Evolutionary conservation across 1,140 invertebrate species (phyloP), one percentile per base, ranked within the genome.

Genomic region (Diplogasteroides magnus): DNA sequence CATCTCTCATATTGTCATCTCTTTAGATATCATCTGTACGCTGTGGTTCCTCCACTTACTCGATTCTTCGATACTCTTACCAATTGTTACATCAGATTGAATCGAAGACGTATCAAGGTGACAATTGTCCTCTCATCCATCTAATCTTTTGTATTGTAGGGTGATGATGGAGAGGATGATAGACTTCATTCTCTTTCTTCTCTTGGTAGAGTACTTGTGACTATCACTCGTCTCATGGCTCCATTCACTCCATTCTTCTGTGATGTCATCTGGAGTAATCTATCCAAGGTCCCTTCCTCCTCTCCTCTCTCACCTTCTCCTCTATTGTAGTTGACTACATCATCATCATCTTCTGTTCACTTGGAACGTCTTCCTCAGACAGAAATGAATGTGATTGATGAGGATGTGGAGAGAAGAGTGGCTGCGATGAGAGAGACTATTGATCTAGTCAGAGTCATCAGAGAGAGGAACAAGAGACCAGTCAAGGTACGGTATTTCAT

Each of bases 61-160:
- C 94, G 94, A 82, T 98, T 94, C 83, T 93, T 98, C 74, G 94
- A 97, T 80, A 91, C 97, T 82, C 87, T 98, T 1, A 98, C 94
- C 2, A 98, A 98, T 83, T 97, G 94, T 94, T 97, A 98, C 83
- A 93, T 98, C 6, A 87, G 94, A 69, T 92, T 98, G 88, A 98
- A 98, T 83, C 87, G 95, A 66, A 91, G 90, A 78, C 87, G 95
- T 63, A 87, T 98, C 37, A 96, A 88, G 85, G 84, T 64, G 15
- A 61, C 26, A 19, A 19, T 19, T 23, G 14, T 61, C 26, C 15
- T 61, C 27, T 19, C 26, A 19, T 56, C 55, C 15, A 26, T 61
- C 25, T 13, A 29, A 23, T 11, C 59, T 26, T 61, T 61, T 25
- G n/a, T 31, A 60, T 87, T 98, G 55, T 96, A 89, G 84, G 85